Evolutionary conservation across 2,113 vertebrate genomes (phyloP).

Genomic region (Maccullochella peelii): DNA sequence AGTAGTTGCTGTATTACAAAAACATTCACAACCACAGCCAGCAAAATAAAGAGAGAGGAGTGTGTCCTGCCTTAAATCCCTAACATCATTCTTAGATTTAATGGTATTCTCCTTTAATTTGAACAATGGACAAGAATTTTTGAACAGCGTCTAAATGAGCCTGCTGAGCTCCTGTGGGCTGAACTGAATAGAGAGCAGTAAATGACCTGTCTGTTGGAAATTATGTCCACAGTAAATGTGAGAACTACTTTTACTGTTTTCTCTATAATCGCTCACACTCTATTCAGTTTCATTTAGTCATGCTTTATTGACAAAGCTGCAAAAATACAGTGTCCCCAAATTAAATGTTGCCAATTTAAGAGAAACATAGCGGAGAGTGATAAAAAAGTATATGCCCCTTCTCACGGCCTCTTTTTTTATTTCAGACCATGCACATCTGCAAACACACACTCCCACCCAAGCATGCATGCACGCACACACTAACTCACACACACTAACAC

Average conservation of each 20-base stretch:
- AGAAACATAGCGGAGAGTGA: slow-evolving; percentile 24
- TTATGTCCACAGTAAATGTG: slow-evolving; percentile 68
- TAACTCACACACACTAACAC: slow-evolving; percentile 16
- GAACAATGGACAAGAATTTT: slow-evolving; percentile 61
- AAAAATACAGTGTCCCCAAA: slow-evolving; percentile 53
- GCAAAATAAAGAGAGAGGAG: slow-evolving; percentile 16
- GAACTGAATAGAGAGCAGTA: slow-evolving; percentile 49
- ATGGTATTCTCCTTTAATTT: slow-evolving; percentile 60
- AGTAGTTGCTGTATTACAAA: slow-evolving; percentile 5
- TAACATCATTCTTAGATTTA: slow-evolving; percentile 47
- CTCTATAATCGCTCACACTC: slow-evolving; percentile 54
- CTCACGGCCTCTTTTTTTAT: background rate
- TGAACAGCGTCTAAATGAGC: slow-evolving; percentile 56
- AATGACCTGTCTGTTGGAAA: slow-evolving; percentile 70
- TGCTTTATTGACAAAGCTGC: slow-evolving; percentile 55
- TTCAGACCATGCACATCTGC: background rate
- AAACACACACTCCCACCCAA: slow-evolving; percentile 21
- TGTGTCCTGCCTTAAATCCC: slow-evolving; percentile 34
- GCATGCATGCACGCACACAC: background rate
- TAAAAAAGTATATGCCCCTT: slow-evolving; percentile 22
- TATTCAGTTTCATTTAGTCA: slow-evolving; percentile 64
- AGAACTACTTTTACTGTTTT: slow-evolving; percentile 68
- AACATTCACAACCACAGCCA: slow-evolving; percentile 10
- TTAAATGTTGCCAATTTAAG: slow-evolving; percentile 49
- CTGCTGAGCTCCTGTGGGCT: slow-evolving; percentile 36